These are phyloP conservation scores for Apocrypta bakeri DNA, from an alignment of 1,140 invertebrate genomes.

Conservation along the genomic window DNA sequence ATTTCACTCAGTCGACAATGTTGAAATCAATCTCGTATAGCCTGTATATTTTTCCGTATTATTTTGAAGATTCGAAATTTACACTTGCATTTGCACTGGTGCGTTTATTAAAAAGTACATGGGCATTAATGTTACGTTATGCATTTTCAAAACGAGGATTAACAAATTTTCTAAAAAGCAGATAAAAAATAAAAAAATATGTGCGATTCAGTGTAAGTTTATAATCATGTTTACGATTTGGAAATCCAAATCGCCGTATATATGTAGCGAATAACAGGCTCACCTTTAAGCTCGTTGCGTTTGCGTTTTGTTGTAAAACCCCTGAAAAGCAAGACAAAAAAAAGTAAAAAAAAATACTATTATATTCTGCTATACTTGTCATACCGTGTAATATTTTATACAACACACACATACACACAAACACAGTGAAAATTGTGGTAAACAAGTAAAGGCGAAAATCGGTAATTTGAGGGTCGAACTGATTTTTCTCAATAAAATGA, in stretches of 20 bases:
- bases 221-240: slow-evolving; percentile 8
- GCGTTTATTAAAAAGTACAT: slow-evolving; percentile 1
- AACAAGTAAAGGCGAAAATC: slow-evolving; percentile 21
- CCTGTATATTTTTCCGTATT: neutral
- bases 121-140: slow-evolving; percentile 24
- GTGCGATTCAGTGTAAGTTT: slow-evolving; percentile 33
- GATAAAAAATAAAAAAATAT: neutral
- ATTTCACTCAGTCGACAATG: slow-evolving; percentile 2
- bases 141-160: slow-evolving; percentile 17
- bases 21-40: neutral
- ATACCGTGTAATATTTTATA: slow-evolving; percentile 57
- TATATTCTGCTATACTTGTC: slow-evolving; percentile 29
- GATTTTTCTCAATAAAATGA: slow-evolving; percentile 49
- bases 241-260: slow-evolving; percentile 10
- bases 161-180: slow-evolving; percentile 1
- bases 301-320: slow-evolving; percentile 56
- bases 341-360: slow-evolving; percentile 20
- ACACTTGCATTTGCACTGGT: slow-evolving; percentile 14
- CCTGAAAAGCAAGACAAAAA: slow-evolving; percentile 23
- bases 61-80: slow-evolving; percentile 10
- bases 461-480: slow-evolving; percentile 56
- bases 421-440: slow-evolving; percentile 37
- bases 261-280: slow-evolving; percentile 44
- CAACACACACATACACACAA: slow-evolving; percentile 16
- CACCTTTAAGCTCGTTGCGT: slow-evolving; percentile 48